These are phyloP conservation scores for Plebejus melissa DNA, from an alignment of 2,888 invertebrate species.

Conservation along the genomic window DNA sequence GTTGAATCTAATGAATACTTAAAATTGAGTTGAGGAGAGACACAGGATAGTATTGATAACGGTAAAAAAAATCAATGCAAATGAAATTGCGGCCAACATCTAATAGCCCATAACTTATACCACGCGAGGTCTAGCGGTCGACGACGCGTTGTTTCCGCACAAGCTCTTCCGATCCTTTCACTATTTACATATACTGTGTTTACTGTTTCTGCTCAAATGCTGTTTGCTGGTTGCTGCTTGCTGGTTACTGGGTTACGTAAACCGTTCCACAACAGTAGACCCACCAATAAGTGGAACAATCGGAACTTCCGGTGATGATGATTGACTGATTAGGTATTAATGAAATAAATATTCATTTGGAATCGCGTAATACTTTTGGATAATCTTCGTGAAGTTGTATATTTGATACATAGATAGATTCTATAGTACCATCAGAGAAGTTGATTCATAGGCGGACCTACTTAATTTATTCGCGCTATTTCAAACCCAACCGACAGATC, in stretches of 20 bases:
- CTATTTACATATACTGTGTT: slow-evolving; percentile 39
- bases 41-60: too few relatives aligned
- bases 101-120: slow-evolving; percentile 3
- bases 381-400: too few relatives aligned
- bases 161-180: slow-evolving; percentile 42
- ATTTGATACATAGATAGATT: too few relatives aligned
- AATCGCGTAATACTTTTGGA: neutral
- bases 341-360: neutral
- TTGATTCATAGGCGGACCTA: too few relatives aligned
- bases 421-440: too few relatives aligned
- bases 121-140: slow-evolving; percentile 35
- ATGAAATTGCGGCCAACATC: too few relatives aligned
- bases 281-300: slow-evolving; percentile 16
- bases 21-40: too few relatives aligned
- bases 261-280: slow-evolving; percentile 19
- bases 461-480: too few relatives aligned
- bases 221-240: neutral
- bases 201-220: slow-evolving; percentile 27
- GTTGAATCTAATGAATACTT: too few relatives aligned
- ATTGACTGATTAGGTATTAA: neutral
- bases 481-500: too few relatives aligned
- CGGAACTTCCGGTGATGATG: neutral
- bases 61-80: too few relatives aligned
- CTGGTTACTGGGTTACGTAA: slow-evolving; percentile 7
- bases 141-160: slow-evolving; percentile 43